Evolutionary conservation across 2,113 vertebrate species (phyloP).

Genomic region (Prunella fulvescens): DNA sequence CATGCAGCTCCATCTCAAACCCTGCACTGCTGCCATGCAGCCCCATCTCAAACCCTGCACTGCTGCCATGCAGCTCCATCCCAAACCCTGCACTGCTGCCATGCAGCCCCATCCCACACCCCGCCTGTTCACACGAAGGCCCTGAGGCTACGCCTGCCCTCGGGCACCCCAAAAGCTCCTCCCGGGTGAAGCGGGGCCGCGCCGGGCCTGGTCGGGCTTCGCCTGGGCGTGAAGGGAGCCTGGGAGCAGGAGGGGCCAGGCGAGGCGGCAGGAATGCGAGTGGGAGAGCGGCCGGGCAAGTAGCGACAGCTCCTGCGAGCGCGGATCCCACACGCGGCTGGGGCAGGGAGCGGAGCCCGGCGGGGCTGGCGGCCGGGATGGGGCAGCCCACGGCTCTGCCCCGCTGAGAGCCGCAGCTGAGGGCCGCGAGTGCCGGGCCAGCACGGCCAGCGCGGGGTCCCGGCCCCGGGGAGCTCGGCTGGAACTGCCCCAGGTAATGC

Average conservation of each 20-base stretch:
- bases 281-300: constrained; percentile 76
- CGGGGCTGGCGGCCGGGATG: neutral
- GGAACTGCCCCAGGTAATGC: neutral
- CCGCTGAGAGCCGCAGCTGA: neutral
- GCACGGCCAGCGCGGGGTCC: neutral
- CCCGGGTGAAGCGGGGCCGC: neutral
- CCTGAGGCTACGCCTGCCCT: neutral
- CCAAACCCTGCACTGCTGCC: neutral
- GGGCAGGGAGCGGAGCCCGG: neutral
- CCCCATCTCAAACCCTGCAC: too few species aligned
- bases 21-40: too few species aligned
- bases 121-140: neutral
- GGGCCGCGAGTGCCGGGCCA: rapidly evolving
- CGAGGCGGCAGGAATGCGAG: constrained; percentile 67
- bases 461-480: neutral
- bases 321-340: constrained; percentile 39
- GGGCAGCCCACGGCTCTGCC: neutral
- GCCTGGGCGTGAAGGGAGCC: constrained; percentile 42
- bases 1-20: too few species aligned
- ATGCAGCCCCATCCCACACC: neutral
- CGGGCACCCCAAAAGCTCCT: neutral
- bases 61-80: too few species aligned
- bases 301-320: constrained; percentile 78
- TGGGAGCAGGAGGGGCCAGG: constrained; percentile 66
- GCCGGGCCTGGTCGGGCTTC: neutral